Base-by-base conservation (phyloP, 2,113 vertebrate genomes). In the Nesospiza acunhae region DNA sequence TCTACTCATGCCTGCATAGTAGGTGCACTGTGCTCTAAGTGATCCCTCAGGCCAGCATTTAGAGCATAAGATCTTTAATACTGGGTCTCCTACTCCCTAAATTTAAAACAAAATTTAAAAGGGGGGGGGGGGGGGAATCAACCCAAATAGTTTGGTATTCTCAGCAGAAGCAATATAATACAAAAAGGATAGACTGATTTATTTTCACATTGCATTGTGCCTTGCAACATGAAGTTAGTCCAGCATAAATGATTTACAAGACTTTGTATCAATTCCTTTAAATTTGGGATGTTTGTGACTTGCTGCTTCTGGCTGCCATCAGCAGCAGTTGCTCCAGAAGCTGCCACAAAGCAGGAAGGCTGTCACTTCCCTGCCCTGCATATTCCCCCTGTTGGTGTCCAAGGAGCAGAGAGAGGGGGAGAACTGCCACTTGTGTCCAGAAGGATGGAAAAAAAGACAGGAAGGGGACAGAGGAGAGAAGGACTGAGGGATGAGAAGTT, bases 371-470 rank as follows among this genome's bases (percentile, higher is more conserved):
- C 41, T 79, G 49, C 26, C 20, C 35, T 33, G 30, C 44, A 35
- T 70, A 55, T 73, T 90, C 35, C 42, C 63, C 21, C 33, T 80
- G 1, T 67, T 73, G 77, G 52, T 74, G 44, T 85, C 53, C 26
- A 15, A 17, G 67, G 66, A 74, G 60, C 84, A 79, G 62, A 46
- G 59, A 15, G 20, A 6, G 6, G 18, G 62, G 26, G 9, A 58
- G 19, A 72, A 22, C 52, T 55, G 42, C 84, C 3, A 3, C 28
- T 70, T 62, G 7, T 0, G 0, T n/a, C 27, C 30, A 33, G 35
- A 31, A 70, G 35, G 44, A 33, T 63, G 41, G 62, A 37, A 77
- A 66, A 69, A 86, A 58, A 1, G 1, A 28, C 9, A 28, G 56
- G 49, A 63, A 37, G 7, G 49, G 19, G n/a, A 31, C 50, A 58